Evolutionary conservation across 1,140 invertebrate genomes (phyloP).

Genomic region (Fopius arisanus): DNA sequence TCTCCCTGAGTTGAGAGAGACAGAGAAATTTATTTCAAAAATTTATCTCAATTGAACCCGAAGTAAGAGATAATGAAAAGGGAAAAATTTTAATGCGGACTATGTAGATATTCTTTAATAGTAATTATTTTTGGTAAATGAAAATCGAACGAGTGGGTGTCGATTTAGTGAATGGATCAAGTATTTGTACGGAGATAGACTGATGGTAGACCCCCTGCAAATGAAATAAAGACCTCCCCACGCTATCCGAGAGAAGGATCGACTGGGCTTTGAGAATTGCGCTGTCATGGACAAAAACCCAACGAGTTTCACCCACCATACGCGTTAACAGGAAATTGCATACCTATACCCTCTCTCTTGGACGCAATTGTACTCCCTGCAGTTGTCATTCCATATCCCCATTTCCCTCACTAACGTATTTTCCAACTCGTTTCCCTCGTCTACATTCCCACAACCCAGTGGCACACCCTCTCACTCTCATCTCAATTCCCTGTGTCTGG

Average conservation of each 20-base stretch:
- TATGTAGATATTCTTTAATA: too few species aligned
- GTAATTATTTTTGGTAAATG: too few species aligned
- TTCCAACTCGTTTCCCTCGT: conserved; percentile 13
- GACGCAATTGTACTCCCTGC: conserved; percentile 17
- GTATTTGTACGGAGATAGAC: background rate
- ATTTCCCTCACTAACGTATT: conserved; percentile 4
- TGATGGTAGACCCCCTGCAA: conserved; percentile 5
- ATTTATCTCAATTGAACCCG: too few species aligned
- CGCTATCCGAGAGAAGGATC: conserved; percentile 7
- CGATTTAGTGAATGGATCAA: background rate
- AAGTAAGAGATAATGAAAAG: too few species aligned
- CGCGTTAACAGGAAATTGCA: conserved; percentile 28
- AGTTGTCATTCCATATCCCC: conserved; percentile 29
- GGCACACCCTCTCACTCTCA: background rate
- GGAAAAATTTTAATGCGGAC: too few species aligned
- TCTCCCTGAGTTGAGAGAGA: too few species aligned
- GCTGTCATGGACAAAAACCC: conserved; percentile 35
- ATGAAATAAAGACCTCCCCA: conserved; percentile 27
- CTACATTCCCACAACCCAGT: background rate
- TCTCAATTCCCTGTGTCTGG: conserved; percentile 1
- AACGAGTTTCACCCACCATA: background rate
- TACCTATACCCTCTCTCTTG: conserved; percentile 17
- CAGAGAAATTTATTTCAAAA: too few species aligned
- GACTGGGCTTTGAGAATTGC: conserved; percentile 31
- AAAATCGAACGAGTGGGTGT: background rate